These are phyloP conservation scores for Tragelaphus imberbis DNA, from an alignment of 2,113 vertebrate genomes.

Conservation along the genomic window DNA sequence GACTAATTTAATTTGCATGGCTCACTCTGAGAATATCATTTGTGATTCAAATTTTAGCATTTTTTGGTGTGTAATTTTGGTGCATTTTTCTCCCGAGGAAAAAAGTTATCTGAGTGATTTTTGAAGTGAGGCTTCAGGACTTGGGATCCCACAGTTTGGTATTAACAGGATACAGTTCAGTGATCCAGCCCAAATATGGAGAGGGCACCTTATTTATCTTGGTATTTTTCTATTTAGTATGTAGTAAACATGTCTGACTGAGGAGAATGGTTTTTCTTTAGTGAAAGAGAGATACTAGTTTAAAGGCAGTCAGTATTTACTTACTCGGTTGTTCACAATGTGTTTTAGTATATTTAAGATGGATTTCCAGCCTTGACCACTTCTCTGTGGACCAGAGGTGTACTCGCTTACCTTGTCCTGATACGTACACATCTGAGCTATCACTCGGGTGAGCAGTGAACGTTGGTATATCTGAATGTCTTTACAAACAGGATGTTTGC, in stretches of 20 bases:
- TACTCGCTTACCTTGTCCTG: not conserved
- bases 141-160: not conserved
- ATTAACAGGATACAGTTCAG: not conserved
- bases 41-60: conserved; percentile 44
- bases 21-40: conserved; percentile 40
- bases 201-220: not conserved
- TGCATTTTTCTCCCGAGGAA: not conserved
- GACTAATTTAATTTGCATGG: conserved; percentile 56
- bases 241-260: not conserved
- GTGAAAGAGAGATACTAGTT: not conserved
- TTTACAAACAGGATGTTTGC: not conserved
- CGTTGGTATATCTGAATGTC: not conserved
- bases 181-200: not conserved
- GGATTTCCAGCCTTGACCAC: not conserved
- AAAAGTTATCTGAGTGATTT: not conserved
- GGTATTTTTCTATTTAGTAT: not conserved
- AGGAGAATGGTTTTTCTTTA: not conserved
- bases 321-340: not conserved
- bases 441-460: not conserved
- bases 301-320: not conserved
- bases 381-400: not conserved
- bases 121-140: not conserved
- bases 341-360: not conserved
- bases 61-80: conserved; percentile 20
- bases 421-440: not conserved